Base-by-base conservation (phyloP, 1,140 invertebrate genomes). In the Diorhabda elongata region DNA sequence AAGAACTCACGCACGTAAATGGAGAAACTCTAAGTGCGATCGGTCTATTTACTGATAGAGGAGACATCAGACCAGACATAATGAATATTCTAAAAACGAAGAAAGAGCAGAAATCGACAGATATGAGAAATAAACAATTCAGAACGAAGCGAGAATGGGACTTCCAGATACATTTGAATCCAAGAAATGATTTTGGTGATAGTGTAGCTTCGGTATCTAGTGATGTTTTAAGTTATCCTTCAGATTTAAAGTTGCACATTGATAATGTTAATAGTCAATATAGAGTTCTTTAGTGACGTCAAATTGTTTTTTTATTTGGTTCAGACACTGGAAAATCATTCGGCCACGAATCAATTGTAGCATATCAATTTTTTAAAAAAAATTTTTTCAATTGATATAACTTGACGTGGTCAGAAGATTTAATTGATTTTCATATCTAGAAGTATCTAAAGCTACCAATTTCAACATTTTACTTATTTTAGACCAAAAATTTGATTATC, bases 21-120 rank as follows among this genome's bases (percentile, higher is more conserved):
- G 52, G 61, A 43, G 66, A 71, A 7, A 47, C 68, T 52, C 59
- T 74, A n/a, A 57, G 59, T 41, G 43, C 61, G 5, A 71, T 74
- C n/a, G 73, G 70, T 4, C 58, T 71, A 2, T 74, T 71, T 47
- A 74, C 73, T 2, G 69, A 71, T 68, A 58, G 67, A 42, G 73
- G 73, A 1, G 70, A 74, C 6, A 68, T 71, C 7, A 43, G 68
- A 47, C 70, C 70, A 3, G 68, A 45, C 5, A 61, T 71, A n/a
- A 71, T 73, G 26, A 68, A 61, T 60, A 64, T 74, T 62, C 56
- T 74, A 3, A 66, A 74, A 44, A 59, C 69, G 42, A 66, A 69
- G 56, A 69, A 69, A 60, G 63, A 44, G 6, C 8, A 11, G 9
- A 58, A 59, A 4, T 59, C 66, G 26, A 69, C 69, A 9, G 47